Evolutionary conservation across 2,888 invertebrate genomes (phyloP), one percentile per base, ranked within the genome.

Genomic region (Mesorhabditis sp.): DNA sequence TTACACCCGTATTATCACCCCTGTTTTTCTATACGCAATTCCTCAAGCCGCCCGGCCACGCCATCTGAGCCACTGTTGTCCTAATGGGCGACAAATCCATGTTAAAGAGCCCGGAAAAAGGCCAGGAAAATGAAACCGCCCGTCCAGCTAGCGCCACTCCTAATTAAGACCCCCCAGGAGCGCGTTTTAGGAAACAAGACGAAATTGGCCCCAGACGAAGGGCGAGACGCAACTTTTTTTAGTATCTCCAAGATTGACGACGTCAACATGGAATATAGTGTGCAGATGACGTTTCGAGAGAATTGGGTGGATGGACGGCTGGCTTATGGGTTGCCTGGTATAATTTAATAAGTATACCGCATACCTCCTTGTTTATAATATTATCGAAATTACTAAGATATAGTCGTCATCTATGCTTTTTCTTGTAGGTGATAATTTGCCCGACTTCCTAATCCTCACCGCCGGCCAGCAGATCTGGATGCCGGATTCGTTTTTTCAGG

Each of bases 251-350:
- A 80, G 70, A 82, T 80, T 42, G 80, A 80, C 66, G 80, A 80
- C 62, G 81, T 80, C 62, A 80, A 80, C 66, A 80, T 80, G 80
- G 81, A 80, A 66, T 80, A 80, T 68, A 94, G 94, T 86, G 94
- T 94, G 83, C 95, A 95, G 89, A 89, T 95, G 87, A 95, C 95
- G 81, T 95, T 95, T 89, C 91, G 95, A 87, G 95, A 95, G 87
- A 93, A 94, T 88, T 95, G 95, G 95, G 89, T 92, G 86, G 95
- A 95, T 87, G 94, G 95, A 87, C 89, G 95, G 83, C 68, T 80
- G n/a, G 81, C 80, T 2, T 80, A 79, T 65, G 80, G 82, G 64
- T n/a, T 41, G 7, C 64, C 28, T 63, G 64, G 28, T 15, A 15
- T 28, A 7, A n/a, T 28, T 7, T 28, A 50, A 50, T 50, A n/a